Percentiles rank a stretch among this genome's conserved stretches.
Conservation (phyloP, 2,113 vertebrate genomes). For the Pampusana beccarii region DNA sequence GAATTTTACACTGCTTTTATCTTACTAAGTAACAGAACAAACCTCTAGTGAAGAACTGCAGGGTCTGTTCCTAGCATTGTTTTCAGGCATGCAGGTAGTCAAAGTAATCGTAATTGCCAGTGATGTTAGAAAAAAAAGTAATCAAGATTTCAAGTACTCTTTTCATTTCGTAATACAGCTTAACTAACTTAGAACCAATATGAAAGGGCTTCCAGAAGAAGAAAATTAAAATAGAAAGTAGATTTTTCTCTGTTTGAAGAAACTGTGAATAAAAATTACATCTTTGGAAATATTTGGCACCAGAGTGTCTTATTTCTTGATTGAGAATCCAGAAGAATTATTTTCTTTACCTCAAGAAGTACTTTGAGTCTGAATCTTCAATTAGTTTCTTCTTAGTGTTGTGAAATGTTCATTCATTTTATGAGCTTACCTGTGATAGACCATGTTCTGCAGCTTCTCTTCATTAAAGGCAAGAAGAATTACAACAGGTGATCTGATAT, state of each 20-base stretch:
- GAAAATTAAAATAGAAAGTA: not conserved
- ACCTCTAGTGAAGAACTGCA: not conserved
- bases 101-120: not conserved
- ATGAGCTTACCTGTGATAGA: not conserved
- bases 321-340: not conserved
- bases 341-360: not conserved
- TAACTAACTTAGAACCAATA: not conserved
- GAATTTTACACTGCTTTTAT: not conserved
- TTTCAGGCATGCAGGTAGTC: not conserved
- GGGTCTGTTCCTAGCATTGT: not conserved
- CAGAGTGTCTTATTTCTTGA: not conserved
- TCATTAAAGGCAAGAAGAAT: constrained; percentile 5
- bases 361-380: not conserved
- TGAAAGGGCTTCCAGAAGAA: not conserved
- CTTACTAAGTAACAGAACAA: not conserved
- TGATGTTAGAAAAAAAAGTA: not conserved
- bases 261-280: not conserved
- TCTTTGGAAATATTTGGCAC: not conserved
- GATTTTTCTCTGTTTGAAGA: not conserved
- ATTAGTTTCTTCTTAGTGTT: not conserved
- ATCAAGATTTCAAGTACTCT: not conserved
- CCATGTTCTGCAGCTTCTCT: constrained; percentile 38
- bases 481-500: constrained; percentile 28
- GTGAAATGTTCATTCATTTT: constrained; percentile 13
- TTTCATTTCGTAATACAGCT: not conserved